A percentile compares a stretch with the other conserved stretches of the same genome.
These are phyloP conservation scores for Laupala kohalensis DNA, from an alignment of 1,140 invertebrate genomes.

Conservation along the genomic window DNA sequence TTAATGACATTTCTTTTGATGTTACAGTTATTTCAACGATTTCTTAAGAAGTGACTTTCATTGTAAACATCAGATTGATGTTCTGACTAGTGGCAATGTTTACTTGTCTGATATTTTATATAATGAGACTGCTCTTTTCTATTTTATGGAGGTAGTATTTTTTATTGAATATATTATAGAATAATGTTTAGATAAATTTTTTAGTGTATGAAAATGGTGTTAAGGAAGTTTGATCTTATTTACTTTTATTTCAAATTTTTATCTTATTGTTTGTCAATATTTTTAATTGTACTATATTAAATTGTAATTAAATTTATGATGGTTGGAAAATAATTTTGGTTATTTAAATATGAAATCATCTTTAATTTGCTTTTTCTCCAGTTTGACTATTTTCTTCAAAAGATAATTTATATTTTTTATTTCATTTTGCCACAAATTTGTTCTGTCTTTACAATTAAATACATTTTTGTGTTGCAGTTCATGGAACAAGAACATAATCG, in stretches of 20 bases:
- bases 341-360: too few relatives aligned
- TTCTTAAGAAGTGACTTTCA: conserved; percentile 69
- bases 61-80: conserved; percentile 81
- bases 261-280: too few relatives aligned
- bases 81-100: conserved; percentile 63
- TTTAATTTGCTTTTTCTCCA: too few relatives aligned
- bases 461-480: conserved; percentile 39
- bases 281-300: too few relatives aligned
- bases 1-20: too few relatives aligned
- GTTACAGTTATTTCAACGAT: conserved; percentile 39
- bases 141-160: conserved; percentile 70
- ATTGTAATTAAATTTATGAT: too few relatives aligned
- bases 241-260: too few relatives aligned
- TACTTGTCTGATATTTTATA: conserved; percentile 73
- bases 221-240: too few relatives aligned
- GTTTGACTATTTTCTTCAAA: too few relatives aligned
- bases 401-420: not conserved
- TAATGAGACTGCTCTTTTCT: conserved; percentile 79
- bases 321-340: too few relatives aligned
- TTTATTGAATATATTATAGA: not conserved
- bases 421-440: not conserved
- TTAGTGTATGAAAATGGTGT: too few relatives aligned
- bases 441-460: not conserved
- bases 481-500: conserved; percentile 76
- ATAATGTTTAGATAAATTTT: too few relatives aligned